Evolutionary conservation across 2,113 vertebrate genomes (phyloP).

Genomic region (Anolis sagrei): DNA sequence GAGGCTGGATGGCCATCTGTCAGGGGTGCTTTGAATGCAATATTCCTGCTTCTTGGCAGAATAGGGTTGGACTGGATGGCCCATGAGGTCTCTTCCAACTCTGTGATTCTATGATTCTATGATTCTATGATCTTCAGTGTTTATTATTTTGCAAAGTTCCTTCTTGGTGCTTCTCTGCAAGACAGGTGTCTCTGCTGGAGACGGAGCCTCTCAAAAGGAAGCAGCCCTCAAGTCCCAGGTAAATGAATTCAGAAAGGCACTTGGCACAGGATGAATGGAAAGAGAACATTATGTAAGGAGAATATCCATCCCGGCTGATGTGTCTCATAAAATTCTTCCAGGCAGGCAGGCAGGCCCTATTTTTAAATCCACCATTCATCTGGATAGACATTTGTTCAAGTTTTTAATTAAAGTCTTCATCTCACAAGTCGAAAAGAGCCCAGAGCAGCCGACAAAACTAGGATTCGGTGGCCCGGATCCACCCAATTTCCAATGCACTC

Average conservation of each 20-base stretch:
- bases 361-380: conserved; percentile 59
- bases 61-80: no score
- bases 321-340: conserved; percentile 16
- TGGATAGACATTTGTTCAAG: conserved; percentile 28
- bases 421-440: background rate
- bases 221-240: conserved; percentile 10
- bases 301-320: conserved; percentile 32
- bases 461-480: background rate
- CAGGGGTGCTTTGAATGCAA: no score
- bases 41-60: no score
- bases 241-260: conserved; percentile 21
- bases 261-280: background rate
- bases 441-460: accelerated
- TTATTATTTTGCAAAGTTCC: conserved; percentile 30
- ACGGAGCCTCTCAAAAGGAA: conserved; percentile 22
- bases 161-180: conserved; percentile 30
- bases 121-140: background rate
- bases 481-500: background rate
- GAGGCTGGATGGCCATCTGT: no score
- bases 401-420: conserved; percentile 48
- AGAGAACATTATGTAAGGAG: conserved; percentile 34
- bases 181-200: background rate
- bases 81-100: no score
- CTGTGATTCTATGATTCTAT: no score
- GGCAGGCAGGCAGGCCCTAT: conserved; percentile 36